Evolutionary conservation across 2,113 vertebrate genomes (phyloP).

Genomic region (Lophotis ruficrista): DNA sequence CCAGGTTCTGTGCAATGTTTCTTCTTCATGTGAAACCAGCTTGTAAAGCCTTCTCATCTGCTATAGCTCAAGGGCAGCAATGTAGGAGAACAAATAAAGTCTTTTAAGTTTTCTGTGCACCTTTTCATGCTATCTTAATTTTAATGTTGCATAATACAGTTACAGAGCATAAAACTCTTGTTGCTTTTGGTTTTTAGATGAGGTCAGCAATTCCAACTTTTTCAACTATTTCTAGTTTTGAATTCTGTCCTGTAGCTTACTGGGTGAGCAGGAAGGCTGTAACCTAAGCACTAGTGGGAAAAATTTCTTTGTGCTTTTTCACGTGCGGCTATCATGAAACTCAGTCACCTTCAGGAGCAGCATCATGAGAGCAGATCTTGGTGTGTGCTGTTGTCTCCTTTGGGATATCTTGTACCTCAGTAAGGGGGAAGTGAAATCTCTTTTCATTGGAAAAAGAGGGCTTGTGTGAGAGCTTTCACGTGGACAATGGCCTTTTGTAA

Average conservation of each 20-base stretch:
- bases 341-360: neutral
- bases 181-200: neutral
- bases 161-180: neutral
- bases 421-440: neutral
- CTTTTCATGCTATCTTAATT: neutral
- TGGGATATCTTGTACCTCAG: neutral
- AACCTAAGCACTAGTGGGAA: neutral
- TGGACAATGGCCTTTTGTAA: neutral
- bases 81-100: neutral
- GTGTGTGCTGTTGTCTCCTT: neutral
- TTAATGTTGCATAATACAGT: neutral
- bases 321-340: neutral
- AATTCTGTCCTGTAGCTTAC: neutral
- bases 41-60: neutral
- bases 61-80: neutral
- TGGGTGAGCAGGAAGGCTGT: neutral
- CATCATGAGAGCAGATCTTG: neutral
- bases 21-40: neutral
- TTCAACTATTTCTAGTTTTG: neutral
- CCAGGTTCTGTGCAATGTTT: neutral
- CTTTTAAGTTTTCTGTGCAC: neutral
- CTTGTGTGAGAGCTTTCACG: neutral
- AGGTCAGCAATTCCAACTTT: neutral
- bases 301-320: neutral
- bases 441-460: neutral